Evolutionary conservation across 2,797 vertebrate species (phyloP).

Genomic region (Sparus aurata): DNA sequence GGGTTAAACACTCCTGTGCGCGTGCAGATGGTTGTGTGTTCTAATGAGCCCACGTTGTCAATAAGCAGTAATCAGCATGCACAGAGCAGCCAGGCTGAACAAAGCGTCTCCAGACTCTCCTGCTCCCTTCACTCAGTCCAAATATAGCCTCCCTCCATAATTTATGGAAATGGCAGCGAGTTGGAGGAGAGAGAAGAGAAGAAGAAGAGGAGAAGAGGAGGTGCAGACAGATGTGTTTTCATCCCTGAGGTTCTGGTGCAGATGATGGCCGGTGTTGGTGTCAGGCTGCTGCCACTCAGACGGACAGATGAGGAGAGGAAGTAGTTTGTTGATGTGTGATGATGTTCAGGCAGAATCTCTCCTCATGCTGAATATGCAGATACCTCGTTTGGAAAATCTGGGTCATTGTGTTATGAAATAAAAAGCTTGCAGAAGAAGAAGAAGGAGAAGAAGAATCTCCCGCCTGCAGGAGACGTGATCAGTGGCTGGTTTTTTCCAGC

Average conservation of each 20-base stretch:
- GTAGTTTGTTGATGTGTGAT: slow-evolving; percentile 13
- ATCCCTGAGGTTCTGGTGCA: background rate
- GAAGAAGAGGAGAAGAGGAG: slow-evolving; percentile 18
- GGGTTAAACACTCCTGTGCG: background rate
- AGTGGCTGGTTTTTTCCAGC: background rate
- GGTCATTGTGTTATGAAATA: background rate
- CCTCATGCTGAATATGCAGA: background rate
- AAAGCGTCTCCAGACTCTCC: slow-evolving; percentile 55
- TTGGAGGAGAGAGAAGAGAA: slow-evolving; percentile 38
- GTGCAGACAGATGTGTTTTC: slow-evolving; percentile 1
- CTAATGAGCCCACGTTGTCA: slow-evolving; percentile 28
- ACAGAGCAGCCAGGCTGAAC: slow-evolving; percentile 58
- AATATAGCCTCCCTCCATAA: slow-evolving; percentile 85
- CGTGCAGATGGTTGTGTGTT: background rate
- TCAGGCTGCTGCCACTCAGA: background rate
- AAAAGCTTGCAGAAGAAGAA: background rate
- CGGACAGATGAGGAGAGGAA: slow-evolving; percentile 4
- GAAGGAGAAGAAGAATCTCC: background rate
- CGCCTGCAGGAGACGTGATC: slow-evolving; percentile 4
- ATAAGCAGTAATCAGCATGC: slow-evolving; percentile 30
- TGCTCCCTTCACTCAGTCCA: slow-evolving; percentile 60
- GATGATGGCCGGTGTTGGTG: background rate
- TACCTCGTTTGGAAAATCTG: background rate
- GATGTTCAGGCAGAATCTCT: background rate
- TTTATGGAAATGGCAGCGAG: slow-evolving; percentile 78